Conservation (phyloP, 2,888 invertebrate genomes). For the Choreutis nemorana region DNA sequence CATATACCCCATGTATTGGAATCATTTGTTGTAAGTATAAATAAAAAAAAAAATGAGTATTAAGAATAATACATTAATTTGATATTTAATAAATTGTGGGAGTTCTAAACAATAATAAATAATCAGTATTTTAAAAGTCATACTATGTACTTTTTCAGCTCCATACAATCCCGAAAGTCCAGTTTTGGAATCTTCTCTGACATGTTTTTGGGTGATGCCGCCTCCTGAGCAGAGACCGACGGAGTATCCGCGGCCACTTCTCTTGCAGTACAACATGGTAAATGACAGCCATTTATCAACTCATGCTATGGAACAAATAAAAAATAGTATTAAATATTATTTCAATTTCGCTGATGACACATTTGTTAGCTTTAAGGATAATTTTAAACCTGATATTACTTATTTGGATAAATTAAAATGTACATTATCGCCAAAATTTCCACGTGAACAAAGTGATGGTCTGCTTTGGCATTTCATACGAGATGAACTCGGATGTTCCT, state of each 20-base stretch:
- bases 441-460: constrained; percentile 79
- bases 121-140: too few relatives aligned
- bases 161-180: constrained; percentile 84
- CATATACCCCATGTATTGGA: constrained; percentile 93
- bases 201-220: constrained; percentile 95
- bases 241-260: constrained; percentile 92
- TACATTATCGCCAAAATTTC: constrained; percentile 82
- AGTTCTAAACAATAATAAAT: neutral
- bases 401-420: constrained; percentile 88
- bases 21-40: constrained; percentile 85
- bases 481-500: constrained; percentile 74
- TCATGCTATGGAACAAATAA: constrained; percentile 86
- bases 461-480: constrained; percentile 82
- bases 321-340: constrained; percentile 86
- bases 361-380: constrained; percentile 59
- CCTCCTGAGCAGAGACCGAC: constrained; percentile 91
- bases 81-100: neutral
- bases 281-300: constrained; percentile 84
- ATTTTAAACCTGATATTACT: constrained; percentile 74
- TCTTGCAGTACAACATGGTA: constrained; percentile 84
- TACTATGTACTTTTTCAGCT: constrained; percentile 60
- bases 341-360: constrained; percentile 61
- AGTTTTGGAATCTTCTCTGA: constrained; percentile 82
- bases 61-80: neutral
- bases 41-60: neutral